These are phyloP conservation scores for Atethmia centrago DNA, from an alignment of 2,888 invertebrate species.

Conservation along the genomic window DNA sequence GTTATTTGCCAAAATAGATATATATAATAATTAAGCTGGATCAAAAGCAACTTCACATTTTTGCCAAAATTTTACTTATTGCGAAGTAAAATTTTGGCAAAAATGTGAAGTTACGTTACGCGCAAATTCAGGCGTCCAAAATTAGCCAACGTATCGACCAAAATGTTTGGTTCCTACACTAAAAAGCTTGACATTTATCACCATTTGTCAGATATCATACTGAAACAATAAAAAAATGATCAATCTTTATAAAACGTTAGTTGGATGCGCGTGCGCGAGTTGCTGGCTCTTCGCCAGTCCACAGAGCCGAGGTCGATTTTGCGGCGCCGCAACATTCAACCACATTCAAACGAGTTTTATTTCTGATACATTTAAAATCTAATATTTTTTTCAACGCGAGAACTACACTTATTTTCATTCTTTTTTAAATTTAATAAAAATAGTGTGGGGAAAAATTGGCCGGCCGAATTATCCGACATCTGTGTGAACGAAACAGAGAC, in stretches of 20 bases:
- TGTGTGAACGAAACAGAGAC: slow-evolving; percentile 73
- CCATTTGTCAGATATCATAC: slow-evolving; percentile 58
- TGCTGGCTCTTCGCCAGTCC: slow-evolving; percentile 83
- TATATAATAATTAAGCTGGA: neutral
- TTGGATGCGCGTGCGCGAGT: slow-evolving; percentile 78
- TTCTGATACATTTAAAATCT: slow-evolving; percentile 66
- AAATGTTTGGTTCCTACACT: slow-evolving; percentile 22
- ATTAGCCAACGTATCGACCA: slow-evolving; percentile 29
- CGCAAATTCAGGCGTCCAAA: neutral
- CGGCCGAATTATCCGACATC: slow-evolving; percentile 65
- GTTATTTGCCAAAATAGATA: neutral
- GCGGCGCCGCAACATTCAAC: slow-evolving; percentile 85
- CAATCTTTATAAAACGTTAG: slow-evolving; percentile 58
- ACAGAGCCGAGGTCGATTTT: slow-evolving; percentile 79
- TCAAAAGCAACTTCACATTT: neutral
- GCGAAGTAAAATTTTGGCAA: no score
- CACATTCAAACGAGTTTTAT: slow-evolving; percentile 83
- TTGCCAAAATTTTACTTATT: neutral
- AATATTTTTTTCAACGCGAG: slow-evolving; percentile 39
- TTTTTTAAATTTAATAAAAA: slow-evolving; percentile 8
- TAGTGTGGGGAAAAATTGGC: slow-evolving; percentile 53
- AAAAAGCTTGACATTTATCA: slow-evolving; percentile 39
- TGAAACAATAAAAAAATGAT: slow-evolving; percentile 71
- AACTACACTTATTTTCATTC: slow-evolving; percentile 12
- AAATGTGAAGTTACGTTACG: no score